Evolutionary conservation across 2,113 vertebrate genomes (phyloP).

Genomic region (Cinclus mexicanus): DNA sequence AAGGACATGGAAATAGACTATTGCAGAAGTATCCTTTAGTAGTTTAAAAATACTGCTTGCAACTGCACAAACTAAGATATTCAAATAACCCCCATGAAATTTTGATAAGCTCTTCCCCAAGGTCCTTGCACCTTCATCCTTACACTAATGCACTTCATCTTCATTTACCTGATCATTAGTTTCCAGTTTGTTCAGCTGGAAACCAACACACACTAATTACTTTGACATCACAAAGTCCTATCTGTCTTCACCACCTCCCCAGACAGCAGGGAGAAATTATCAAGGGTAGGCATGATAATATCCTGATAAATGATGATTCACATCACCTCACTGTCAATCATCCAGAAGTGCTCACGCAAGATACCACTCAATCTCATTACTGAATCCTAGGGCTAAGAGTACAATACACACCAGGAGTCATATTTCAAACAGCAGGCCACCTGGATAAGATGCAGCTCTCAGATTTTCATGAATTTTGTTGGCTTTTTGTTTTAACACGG

Average conservation of each 20-base stretch:
- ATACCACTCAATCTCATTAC: conserved; percentile 75
- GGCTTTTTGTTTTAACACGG: conserved; percentile 48
- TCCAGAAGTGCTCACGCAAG: conserved; percentile 68
- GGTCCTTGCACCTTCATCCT: conserved; percentile 66
- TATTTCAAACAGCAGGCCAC: conserved; percentile 73
- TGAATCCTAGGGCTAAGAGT: conserved; percentile 62
- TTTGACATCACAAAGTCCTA: conserved; percentile 77
- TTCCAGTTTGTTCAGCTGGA: conserved; percentile 82
- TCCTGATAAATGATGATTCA: conserved; percentile 77
- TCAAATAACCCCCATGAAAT: conserved; percentile 62
- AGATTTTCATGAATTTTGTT: conserved; percentile 47
- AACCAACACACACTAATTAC: conserved; percentile 83
- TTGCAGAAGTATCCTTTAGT: conserved; percentile 15
- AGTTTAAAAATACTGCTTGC: conserved; percentile 38
- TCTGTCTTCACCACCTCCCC: conserved; percentile 75
- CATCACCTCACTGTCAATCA: conserved; percentile 78
- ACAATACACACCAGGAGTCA: conserved; percentile 70
- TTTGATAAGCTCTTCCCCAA: conserved; percentile 72
- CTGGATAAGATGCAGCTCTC: conserved; percentile 41
- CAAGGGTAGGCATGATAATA: conserved; percentile 78
- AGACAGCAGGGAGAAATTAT: conserved; percentile 79
- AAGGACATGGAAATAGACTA: conserved; percentile 37
- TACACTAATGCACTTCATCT: conserved; percentile 75
- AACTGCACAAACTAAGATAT: conserved; percentile 57
- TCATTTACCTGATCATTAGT: conserved; percentile 84